Evolutionary conservation across 2,113 vertebrate genomes (phyloP), one percentile per base, ranked within the genome.

Genomic region (Craseonycteris thonglongyai): DNA sequence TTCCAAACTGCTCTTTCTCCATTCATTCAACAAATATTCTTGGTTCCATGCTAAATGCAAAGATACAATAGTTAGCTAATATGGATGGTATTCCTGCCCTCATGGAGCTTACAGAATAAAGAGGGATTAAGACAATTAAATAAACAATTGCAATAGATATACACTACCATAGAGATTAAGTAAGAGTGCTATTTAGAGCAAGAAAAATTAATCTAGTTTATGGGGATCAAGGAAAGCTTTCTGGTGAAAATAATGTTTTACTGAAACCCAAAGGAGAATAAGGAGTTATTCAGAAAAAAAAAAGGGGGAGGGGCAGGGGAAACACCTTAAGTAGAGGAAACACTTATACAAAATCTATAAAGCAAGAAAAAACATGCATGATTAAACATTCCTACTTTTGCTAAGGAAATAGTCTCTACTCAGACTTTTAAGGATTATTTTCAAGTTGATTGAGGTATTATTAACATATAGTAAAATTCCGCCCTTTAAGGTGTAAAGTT

Each of bases 401-500:
- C 72, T 35, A 66, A 88, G 38, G 15, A 88, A 49, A 78, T 74
- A 79, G 61, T 84, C 26, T 83, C 59, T 88, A 79, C 5, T 16
- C 28, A 84, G 58, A 2, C 16, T 9, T 87, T 82, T 75, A 35
- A 47, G 21, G 56, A 13, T 59, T 30, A 28, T 79, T 92, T 69
- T 49, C 38, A 84, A 45, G 38, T 88, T 66, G 14, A n/a, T 45
- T 75, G 51, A 72, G 7, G 68, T 78, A 68, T 72, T 86, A 68
- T 89, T 94, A 89, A 93, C 26, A 84, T 61, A 33, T 35, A 76
- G 21, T 47, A 81, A 95, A 96, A 88, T 83, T 90, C 49, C 75
- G 16, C 22, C 51, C 80, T 87, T 93, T 91, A 74, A 80, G 30
- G 30, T 69, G 15, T 61, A 69, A 92, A 82, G 7, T 35, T 89